Conservation (phyloP, 2,113 vertebrate genomes). For the Corythoichthys haematopterus region DNA sequence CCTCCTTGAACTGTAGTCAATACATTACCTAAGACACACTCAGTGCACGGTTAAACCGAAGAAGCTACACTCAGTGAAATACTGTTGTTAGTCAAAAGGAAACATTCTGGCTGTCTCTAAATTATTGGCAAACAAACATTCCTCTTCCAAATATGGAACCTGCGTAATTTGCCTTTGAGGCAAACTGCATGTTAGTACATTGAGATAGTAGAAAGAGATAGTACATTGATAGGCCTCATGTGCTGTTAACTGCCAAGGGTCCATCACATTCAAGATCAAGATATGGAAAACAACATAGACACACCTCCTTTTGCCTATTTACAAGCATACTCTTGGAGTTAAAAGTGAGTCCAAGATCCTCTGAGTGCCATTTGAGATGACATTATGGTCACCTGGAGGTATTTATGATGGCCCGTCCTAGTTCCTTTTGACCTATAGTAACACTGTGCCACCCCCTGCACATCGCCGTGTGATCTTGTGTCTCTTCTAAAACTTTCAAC, state of each 20-base stretch:
- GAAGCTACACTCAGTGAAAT: background rate
- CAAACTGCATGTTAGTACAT: background rate
- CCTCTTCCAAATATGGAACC: background rate
- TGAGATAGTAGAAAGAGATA: background rate
- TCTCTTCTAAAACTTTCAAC: constrained; percentile 56
- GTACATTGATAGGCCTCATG: background rate
- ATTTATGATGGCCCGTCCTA: constrained; percentile 30
- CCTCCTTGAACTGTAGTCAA: background rate
- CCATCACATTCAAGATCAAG: background rate
- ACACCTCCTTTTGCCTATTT: background rate
- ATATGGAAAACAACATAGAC: constrained; percentile 1
- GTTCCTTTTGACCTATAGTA: constrained; percentile 43
- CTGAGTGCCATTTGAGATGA: constrained; percentile 5
- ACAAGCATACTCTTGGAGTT: background rate
- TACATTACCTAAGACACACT: background rate
- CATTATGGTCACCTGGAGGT: constrained; percentile 26
- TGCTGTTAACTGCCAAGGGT: background rate
- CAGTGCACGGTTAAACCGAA: background rate
- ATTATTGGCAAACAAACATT: background rate
- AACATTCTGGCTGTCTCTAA: background rate
- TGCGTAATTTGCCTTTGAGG: too few relatives aligned
- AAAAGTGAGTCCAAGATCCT: background rate
- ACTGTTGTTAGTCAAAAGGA: background rate
- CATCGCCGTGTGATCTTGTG: constrained; percentile 49
- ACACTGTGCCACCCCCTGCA: constrained; percentile 29